Evolutionary conservation across 2,888 invertebrate genomes (phyloP), one percentile per base, ranked within the genome.

Genomic region (Deroplatys truncata): DNA sequence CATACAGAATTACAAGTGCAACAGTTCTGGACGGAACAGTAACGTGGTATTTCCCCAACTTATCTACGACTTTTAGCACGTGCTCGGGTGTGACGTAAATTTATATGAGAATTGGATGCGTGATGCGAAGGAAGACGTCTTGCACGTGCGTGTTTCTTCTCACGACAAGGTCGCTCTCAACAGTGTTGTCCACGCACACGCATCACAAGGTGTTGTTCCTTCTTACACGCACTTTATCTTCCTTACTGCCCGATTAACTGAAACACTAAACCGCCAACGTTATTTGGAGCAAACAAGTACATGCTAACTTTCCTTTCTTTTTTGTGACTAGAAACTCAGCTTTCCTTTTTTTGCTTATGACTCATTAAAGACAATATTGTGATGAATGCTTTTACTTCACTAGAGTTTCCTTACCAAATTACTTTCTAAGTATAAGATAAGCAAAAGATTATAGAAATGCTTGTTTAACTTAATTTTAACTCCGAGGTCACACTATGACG

Each of bases 91-190:
- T 25, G 25, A 72, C 25, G 56, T 72, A 72, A 20, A 72, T 72
- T 72, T 56, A 56, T 56, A 56, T 56, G 56, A 56, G 56, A 56
- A 56, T 56, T 72, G 56, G 20, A 72, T 72, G 56, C 56, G 56
- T 72, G 56, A 72, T 72, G 56, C 56, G 3, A 72, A 25, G 56
- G 56, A 72, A 72, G 56, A 72, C 56, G 56, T 72, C 56, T 72
- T 72, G 85, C 28, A 43, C 85, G 85, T 35, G 35, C 43, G 31
- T n/a, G 31, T 35, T n/a, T 35, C n/a, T 85, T 43, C 20, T 35
- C 85, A 85, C 85, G 85, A 85, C 85, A 85, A 85, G 85, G 85
- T 85, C 85, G 35, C 85, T 84, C 35, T 35, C 85, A 72, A 25
- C 56, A 72, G 20, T 72, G 20, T 72, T 72, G 56, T 72, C 56